These are phyloP conservation scores for Ciconia nigra DNA, from an alignment of 2,797 vertebrate species.

Conservation along the genomic window DNA sequence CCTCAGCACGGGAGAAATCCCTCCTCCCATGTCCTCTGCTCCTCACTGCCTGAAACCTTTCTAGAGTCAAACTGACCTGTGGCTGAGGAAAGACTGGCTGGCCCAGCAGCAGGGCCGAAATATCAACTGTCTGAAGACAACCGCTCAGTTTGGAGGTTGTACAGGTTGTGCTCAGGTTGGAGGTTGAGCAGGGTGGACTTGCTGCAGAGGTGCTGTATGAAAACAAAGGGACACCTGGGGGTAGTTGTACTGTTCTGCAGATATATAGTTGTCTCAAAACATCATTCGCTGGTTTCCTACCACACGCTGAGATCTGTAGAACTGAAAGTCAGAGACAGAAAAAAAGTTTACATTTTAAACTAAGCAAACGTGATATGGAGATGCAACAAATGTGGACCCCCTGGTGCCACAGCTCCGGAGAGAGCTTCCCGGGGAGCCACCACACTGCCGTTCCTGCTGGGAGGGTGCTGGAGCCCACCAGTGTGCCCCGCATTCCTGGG, in stretches of 20 bases:
- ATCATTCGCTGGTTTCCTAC: not conserved
- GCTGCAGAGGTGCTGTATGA: not conserved
- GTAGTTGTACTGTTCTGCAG: not conserved
- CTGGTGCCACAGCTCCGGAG: not conserved
- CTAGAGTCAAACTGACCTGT: not conserved
- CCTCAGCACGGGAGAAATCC: not conserved
- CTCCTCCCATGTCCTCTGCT: not conserved
- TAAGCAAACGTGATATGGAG: not conserved
- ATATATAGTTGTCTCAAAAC: not conserved
- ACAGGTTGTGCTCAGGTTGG: not conserved
- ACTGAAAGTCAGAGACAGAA: not conserved
- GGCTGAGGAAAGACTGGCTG: not conserved
- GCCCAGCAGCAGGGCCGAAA: not conserved
- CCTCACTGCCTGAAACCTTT: not conserved
- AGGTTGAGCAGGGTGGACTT: not conserved
- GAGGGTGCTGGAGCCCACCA: not conserved
- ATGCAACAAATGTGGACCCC: not conserved
- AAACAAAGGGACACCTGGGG: not conserved
- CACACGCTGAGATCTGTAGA: accelerated
- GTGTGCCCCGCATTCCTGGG: not conserved
- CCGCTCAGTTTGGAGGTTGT: not conserved
- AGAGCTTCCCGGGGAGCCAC: not conserved
- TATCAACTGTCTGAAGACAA: not conserved
- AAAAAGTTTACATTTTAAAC: not conserved
- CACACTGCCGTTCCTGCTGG: not conserved